These are phyloP conservation scores for Dioctria linearis DNA, from an alignment of 2,888 invertebrate genomes.

Conservation along the genomic window DNA sequence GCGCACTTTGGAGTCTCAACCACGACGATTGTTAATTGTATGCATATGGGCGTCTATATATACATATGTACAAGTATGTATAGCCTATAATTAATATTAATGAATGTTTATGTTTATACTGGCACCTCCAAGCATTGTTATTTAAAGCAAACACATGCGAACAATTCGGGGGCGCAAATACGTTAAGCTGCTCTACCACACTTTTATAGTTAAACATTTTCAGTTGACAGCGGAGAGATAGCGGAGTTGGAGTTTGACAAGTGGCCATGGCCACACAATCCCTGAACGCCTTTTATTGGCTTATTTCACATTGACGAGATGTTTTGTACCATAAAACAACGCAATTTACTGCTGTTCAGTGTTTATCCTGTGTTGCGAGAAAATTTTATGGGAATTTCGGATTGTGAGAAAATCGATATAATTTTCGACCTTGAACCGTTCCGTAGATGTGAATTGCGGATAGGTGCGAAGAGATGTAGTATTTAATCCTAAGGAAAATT, in stretches of 20 bases:
- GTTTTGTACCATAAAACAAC: conserved; percentile 26
- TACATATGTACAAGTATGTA: too few species aligned
- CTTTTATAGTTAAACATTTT: conserved; percentile 12
- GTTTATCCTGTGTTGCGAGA: background rate
- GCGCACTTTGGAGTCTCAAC: background rate
- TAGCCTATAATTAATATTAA: conserved; percentile 51
- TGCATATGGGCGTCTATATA: background rate
- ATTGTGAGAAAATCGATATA: conserved; percentile 10
- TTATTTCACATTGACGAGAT: conserved; percentile 39
- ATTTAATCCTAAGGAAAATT: too few species aligned
- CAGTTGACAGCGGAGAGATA: background rate
- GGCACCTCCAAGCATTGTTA: conserved; percentile 47
- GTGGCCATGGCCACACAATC: conserved; percentile 14
- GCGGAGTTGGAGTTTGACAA: background rate
- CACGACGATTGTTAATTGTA: conserved; percentile 15
- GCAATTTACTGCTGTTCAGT: background rate
- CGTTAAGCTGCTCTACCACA: conserved; percentile 10
- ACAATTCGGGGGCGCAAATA: conserved; percentile 14
- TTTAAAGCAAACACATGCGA: conserved; percentile 39
- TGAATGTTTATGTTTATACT: conserved; percentile 50
- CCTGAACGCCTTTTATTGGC: conserved; percentile 33
- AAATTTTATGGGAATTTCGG: background rate
- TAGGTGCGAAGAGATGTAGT: background rate
- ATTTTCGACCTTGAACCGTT: background rate
- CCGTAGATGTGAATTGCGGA: background rate